phyloP scores from a whole-genome alignment of 2,888 invertebrate species.

The Stomorhina lunata region DNA sequence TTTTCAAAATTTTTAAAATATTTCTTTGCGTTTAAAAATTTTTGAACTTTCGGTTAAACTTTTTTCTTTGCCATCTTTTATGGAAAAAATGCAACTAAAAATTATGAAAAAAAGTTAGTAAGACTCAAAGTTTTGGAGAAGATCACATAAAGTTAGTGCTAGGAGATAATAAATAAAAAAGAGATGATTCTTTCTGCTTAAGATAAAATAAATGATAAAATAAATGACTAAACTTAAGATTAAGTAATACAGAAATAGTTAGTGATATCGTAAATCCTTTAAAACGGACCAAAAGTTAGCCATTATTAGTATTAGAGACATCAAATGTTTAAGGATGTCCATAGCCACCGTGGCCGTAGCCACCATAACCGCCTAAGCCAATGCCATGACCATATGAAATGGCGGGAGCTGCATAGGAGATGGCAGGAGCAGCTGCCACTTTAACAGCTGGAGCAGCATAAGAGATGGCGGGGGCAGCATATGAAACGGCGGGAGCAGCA shows the following conservation, averaged over 20 bases:
- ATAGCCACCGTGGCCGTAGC: constrained; percentile 63
- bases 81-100: constrained; percentile 13
- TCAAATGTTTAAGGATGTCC: constrained; percentile 57
- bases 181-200: constrained; percentile 58
- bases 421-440: constrained; percentile 68
- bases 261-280: constrained; percentile 49
- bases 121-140: constrained; percentile 4
- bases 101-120: constrained; percentile 24
- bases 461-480: constrained; percentile 51
- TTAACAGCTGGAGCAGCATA: constrained; percentile 64
- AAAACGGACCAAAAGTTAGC: constrained; percentile 4
- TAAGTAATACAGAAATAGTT: too few species aligned
- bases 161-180: constrained; percentile 26
- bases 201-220: background rate
- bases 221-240: constrained; percentile 46
- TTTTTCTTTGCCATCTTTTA: constrained; percentile 63
- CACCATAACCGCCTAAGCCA: constrained; percentile 64
- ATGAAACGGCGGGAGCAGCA: constrained; percentile 31
- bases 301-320: background rate
- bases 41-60: too few species aligned
- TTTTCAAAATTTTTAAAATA: constrained; percentile 60
- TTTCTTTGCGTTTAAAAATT: constrained; percentile 16
- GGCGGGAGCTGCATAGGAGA: constrained; percentile 66
- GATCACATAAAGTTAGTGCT: constrained; percentile 44
- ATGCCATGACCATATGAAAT: constrained; percentile 57